phyloP scores from a whole-genome alignment of 2,888 invertebrate genomes.

The Punctoribates punctum region DNA sequence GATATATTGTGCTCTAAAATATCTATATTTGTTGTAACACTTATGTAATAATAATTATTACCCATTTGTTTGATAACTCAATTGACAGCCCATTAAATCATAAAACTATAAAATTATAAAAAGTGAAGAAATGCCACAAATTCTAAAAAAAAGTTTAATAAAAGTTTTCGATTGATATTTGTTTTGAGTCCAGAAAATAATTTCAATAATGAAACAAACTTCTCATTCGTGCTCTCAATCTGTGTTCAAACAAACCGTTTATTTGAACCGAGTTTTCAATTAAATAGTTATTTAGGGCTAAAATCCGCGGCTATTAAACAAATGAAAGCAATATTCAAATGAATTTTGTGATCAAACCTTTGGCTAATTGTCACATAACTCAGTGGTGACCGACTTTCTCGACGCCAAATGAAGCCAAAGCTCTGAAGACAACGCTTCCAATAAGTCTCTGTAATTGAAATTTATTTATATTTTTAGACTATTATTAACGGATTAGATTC shows the following conservation, averaged over 20 bases:
- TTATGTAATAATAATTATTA: neutral
- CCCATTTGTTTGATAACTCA: no score
- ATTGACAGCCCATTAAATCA: neutral
- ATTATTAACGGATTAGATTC: neutral
- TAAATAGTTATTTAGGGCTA: neutral
- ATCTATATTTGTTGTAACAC: neutral
- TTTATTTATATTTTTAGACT: neutral
- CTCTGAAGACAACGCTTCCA: neutral
- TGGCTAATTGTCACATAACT: neutral
- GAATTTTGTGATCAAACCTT: neutral
- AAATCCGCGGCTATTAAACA: neutral
- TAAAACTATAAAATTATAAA: neutral
- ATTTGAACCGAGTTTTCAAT: neutral
- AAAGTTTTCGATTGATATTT: neutral
- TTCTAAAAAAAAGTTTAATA: neutral
- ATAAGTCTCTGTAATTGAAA: neutral
- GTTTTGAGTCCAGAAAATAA: neutral
- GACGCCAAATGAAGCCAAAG: neutral
- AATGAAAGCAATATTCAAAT: conserved; percentile 3
- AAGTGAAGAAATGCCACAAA: neutral
- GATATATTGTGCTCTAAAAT: neutral
- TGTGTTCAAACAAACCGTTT: neutral
- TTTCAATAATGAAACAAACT: neutral
- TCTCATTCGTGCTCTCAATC: neutral
- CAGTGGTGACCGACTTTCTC: conserved; percentile 15